Evolutionary conservation across 2,797 vertebrate genomes (phyloP).

Genomic region (Nannoperca australis): DNA sequence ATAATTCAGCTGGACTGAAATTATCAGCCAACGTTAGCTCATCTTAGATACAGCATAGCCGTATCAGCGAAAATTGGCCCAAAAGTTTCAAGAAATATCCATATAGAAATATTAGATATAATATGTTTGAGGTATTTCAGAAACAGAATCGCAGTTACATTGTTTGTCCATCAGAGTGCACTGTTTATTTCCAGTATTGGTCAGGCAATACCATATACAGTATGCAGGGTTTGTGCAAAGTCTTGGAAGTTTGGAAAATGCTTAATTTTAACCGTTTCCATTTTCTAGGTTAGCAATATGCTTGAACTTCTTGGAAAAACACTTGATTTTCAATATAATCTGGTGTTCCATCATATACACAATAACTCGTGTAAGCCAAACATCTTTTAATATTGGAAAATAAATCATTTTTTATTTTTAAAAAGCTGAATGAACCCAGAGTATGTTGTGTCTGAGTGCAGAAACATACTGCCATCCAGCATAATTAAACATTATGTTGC

Average conservation of each 20-base stretch:
- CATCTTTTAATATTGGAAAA: too few species aligned
- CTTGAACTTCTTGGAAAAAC: too few species aligned
- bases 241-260: too few species aligned
- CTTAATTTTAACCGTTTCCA: too few species aligned
- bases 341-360: too few species aligned
- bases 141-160: not conserved
- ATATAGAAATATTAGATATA: not conserved
- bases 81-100: not conserved
- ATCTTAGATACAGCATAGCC: not conserved
- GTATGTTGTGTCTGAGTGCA: not conserved
- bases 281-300: too few species aligned
- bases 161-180: not conserved
- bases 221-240: too few species aligned
- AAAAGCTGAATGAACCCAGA: too few species aligned
- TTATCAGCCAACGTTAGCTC: not conserved
- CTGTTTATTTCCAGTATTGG: not conserved
- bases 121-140: not conserved
- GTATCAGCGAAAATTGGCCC: not conserved
- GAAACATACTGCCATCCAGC: not conserved
- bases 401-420: too few species aligned
- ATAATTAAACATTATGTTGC: not conserved
- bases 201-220: not conserved
- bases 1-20: not conserved
- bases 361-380: too few species aligned
- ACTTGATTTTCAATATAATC: too few species aligned